Percentiles rank a stretch among this genome's conserved stretches.
phyloP scores from a whole-genome alignment of 2,888 invertebrate genomes.

The Caenorhabditis sp. region DNA sequence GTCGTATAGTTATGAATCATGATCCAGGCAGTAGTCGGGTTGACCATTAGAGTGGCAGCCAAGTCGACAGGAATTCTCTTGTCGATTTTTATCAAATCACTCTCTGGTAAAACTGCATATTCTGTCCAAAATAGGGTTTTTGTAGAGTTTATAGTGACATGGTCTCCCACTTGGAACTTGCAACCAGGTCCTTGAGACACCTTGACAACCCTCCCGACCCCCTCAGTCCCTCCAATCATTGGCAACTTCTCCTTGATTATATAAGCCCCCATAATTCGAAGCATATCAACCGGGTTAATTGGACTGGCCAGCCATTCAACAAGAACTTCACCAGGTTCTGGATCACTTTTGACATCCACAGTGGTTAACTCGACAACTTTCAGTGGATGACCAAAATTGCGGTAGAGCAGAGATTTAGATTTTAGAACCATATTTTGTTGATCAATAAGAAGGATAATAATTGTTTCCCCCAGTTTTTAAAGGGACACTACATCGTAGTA shows the following conservation, averaged over 20 bases:
- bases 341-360: constrained; percentile 33
- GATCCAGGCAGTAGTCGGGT: constrained; percentile 93
- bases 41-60: constrained; percentile 85
- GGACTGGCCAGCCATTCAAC: constrained; percentile 67
- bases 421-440: constrained; percentile 3
- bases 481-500: too few species aligned
- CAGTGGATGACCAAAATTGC: constrained; percentile 38
- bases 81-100: constrained; percentile 66
- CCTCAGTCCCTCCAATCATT: constrained; percentile 89
- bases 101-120: constrained; percentile 48
- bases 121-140: constrained; percentile 56
- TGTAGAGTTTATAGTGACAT: constrained; percentile 45
- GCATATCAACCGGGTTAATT: constrained; percentile 66
- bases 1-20: constrained; percentile 87
- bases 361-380: constrained; percentile 39
- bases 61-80: constrained; percentile 45
- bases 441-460: background rate
- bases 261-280: constrained; percentile 50
- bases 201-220: constrained; percentile 83
- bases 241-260: constrained; percentile 76
- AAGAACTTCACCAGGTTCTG: constrained; percentile 47
- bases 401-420: constrained; percentile 35
- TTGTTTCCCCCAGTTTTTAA: too few species aligned
- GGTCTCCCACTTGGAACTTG: constrained; percentile 46
- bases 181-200: constrained; percentile 70